Base-by-base conservation (phyloP, 2,113 vertebrate genomes). In the Callipepla squamata region DNA sequence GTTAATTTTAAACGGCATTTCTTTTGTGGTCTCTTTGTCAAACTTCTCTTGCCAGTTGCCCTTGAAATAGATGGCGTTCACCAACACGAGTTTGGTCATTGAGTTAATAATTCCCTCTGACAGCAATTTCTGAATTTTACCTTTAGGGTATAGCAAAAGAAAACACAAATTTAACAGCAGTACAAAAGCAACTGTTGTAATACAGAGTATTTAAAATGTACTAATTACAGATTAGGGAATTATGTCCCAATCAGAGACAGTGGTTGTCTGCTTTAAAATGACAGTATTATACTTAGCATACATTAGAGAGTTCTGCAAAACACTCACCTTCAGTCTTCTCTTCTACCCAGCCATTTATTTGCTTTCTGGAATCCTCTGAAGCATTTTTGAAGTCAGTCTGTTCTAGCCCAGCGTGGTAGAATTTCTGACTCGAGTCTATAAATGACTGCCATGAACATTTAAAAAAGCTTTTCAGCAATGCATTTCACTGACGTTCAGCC, bases 21-120 rank as follows among this genome's bases (percentile, higher is more conserved):
- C 98, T 53, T n/a, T 61, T 34, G 99, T 99, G 4, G 36, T 13
- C 16, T 93, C 75, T 34, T 90, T 96, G 13, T 97, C 6, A 66
- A 99, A 99, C 4, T 73, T 95, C 21, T 97, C 75, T 72, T 92
- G 96, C 99, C 99, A 99, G 74, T 96, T 98, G 73, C 99, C 99
- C 96, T 99, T 99, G 96, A 99, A 99, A 95, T 99, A 99, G 93
- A 99, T 97, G 34, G 99, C 99, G 69, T 99, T 99, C 94, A 99
- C 99, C 45, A 99, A 96, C 44, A 98, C 98, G 76, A 99, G 77
- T 42, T 95, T 98, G 2, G 98, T 99, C 93, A 97, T 88, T 1
- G 96, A 11, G 51, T 32, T 2, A 1, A 99, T 40, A 17, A 97
- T 88, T 25, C 98, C 98, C 28, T 96, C 66, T n/a, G 96, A 96